Evolutionary conservation across 1,140 invertebrate genomes (phyloP), one percentile per base, ranked within the genome.

Genomic region (Bombus sylvicola): DNA sequence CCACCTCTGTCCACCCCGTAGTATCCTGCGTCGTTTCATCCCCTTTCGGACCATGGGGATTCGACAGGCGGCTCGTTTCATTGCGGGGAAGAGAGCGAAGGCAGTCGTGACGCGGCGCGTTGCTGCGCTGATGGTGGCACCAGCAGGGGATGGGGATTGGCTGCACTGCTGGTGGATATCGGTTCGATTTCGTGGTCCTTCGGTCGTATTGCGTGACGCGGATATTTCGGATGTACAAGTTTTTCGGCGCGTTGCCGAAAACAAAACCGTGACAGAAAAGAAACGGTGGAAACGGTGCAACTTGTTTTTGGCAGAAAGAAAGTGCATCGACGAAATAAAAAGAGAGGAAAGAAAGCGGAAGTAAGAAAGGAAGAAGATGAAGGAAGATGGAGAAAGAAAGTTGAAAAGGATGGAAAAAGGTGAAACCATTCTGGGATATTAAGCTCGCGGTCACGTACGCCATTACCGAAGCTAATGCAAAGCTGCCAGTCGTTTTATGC

Each of bases 401-500:
- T 43, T 62, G 34, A 59, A n/a, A 59, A 15, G 25, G 73, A 62
- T 77, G 69, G 76, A 81, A 76, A 22, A 64, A 77, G 62, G 83
- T 47, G 71, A n/a, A 43, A 89, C 82, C 87, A 91, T 90, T 87
- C 73, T 72, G 83, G 87, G 85, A 85, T 92, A 93, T 92, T 90
- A 91, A 91, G 91, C 89, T 91, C 92, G 91, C 89, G 91, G 92
- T 93, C 92, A 94, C 93, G 92, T 93, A 93, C 92, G 86, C 93
- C 91, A 94, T 93, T 94, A 94, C 88, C 89, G 84, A 86, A 89
- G 92, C 93, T 92, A 93, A 94, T 93, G 93, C 90, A 92, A 92
- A 94, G 92, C 92, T 92, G 92, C 92, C 91, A 92, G 91, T 93
- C 90, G 91, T 92, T 92, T 92, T 85, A 87, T 92, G 93, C 91